Percentiles rank a stretch among this genome's conserved stretches.
Conservation (phyloP, 2,113 vertebrate species). For the Chrysemys picta region DNA sequence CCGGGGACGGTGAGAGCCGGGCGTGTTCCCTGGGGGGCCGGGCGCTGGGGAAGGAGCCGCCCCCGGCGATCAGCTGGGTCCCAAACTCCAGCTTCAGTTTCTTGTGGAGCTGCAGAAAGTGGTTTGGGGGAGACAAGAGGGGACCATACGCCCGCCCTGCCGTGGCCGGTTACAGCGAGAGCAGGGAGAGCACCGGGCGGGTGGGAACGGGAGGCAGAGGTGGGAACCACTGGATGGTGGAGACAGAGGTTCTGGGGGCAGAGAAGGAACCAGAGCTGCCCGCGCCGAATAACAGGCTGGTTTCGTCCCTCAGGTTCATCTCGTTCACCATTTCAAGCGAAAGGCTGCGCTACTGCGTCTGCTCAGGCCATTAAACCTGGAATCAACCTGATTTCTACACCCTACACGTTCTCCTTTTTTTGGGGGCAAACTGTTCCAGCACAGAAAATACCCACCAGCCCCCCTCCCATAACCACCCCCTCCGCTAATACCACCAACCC, state of each 20-base stretch:
- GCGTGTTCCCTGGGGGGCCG: background rate
- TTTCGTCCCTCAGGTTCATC: background rate
- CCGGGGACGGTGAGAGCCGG: background rate
- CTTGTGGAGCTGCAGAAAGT: background rate
- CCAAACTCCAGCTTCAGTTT: background rate
- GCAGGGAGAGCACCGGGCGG: too few relatives aligned
- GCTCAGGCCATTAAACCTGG: too few relatives aligned
- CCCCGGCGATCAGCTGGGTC: too few relatives aligned
- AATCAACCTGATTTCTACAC: too few relatives aligned
- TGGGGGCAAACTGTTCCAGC: rapidly evolving
- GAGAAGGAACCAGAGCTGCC: background rate
- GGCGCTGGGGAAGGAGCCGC: rapidly evolving
- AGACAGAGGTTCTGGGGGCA: background rate
- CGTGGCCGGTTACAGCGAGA: background rate
- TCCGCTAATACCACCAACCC: too few relatives aligned
- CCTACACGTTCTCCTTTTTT: too few relatives aligned
- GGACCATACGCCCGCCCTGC: too few relatives aligned
- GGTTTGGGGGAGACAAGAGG: too few relatives aligned
- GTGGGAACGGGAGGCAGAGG: background rate
- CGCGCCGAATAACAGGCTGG: background rate
- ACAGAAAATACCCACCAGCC: rapidly evolving
- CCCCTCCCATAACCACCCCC: too few relatives aligned
- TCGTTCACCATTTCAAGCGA: rapidly evolving
- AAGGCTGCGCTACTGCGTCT: too few relatives aligned
- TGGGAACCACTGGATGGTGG: background rate